phyloP scores from a whole-genome alignment of 2,888 invertebrate genomes.

The Pterobdella sp. region DNA sequence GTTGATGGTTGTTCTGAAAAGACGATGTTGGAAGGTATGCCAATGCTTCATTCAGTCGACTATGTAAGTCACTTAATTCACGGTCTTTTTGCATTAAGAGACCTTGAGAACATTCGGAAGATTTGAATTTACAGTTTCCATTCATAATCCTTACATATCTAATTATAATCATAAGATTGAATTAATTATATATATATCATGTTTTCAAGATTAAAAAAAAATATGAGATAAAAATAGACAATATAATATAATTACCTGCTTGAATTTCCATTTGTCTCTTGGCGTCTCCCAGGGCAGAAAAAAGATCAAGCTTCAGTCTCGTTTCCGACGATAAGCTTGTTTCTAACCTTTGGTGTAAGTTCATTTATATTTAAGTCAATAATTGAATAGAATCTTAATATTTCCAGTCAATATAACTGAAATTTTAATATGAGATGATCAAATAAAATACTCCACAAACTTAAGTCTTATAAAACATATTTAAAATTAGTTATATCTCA shows the following conservation, averaged over 20 bases:
- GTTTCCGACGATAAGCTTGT: conserved; percentile 91
- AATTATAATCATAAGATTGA: not conserved
- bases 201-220: not conserved
- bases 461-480: no score
- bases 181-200: not conserved
- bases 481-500: no score
- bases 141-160: not conserved
- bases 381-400: no score
- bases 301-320: conserved; percentile 90
- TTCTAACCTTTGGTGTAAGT: conserved; percentile 71
- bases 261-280: conserved; percentile 56
- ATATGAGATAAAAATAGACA: not conserved
- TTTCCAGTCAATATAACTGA: no score
- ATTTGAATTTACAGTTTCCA: not conserved
- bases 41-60: conserved; percentile 81
- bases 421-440: no score
- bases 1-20: conserved; percentile 25
- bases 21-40: conserved; percentile 69
- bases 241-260: conserved; percentile 43
- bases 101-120: conserved; percentile 57
- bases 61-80: conserved; percentile 80
- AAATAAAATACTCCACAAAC: no score
- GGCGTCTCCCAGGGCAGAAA: conserved; percentile 90
- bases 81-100: conserved; percentile 75
- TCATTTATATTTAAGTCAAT: not conserved